Base-by-base conservation (phyloP, 2,888 invertebrate species). In the Rapana venosa region DNA sequence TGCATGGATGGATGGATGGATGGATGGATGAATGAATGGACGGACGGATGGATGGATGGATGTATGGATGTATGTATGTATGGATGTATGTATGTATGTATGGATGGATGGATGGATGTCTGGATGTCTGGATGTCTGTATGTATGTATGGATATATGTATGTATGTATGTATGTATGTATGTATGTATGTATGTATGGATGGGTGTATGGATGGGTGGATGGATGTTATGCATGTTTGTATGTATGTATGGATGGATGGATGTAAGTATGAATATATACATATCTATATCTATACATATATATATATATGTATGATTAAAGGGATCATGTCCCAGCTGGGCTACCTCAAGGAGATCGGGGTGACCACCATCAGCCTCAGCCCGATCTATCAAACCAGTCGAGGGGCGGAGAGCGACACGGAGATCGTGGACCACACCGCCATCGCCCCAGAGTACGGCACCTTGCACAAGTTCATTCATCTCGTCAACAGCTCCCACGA, bases 341-440 rank as follows among this genome's bases (percentile, higher is more conserved):
- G 94, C 89, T 94, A 96, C 90, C 92, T 96, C 84, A 90, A 93
- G 32, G 93, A 93, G 36, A 92, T 95, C 0, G 95, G 94, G 11
- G 93, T 95, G 0, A 93, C 93, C 32, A 93, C 94, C 11, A 92
- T 96, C n/a, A 93, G 95, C 2, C 92, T 96, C 22, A 94, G 94
- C 88, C 94, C 94, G 5, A 92, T 95, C 90, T 94, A 94, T 90
- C 89, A 91, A 61, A 92, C 93, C 20, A 91, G 87, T 30, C 58
- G 84, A 5, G n/a, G 36, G 15, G 90, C 92, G 11, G 89, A 90
- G 13, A 90, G 88, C 95, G 98, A 98, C 0, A 98, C 98, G 93
- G 98, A 98, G 94, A 97, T 98, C 92, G 91, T 97, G 36, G 97
- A 98, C 96, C 98, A 98, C 96, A 97, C 96, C 89, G 97, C 97